Evolutionary conservation across 2,888 invertebrate genomes (phyloP).

Genomic region (Deroplatys truncata): DNA sequence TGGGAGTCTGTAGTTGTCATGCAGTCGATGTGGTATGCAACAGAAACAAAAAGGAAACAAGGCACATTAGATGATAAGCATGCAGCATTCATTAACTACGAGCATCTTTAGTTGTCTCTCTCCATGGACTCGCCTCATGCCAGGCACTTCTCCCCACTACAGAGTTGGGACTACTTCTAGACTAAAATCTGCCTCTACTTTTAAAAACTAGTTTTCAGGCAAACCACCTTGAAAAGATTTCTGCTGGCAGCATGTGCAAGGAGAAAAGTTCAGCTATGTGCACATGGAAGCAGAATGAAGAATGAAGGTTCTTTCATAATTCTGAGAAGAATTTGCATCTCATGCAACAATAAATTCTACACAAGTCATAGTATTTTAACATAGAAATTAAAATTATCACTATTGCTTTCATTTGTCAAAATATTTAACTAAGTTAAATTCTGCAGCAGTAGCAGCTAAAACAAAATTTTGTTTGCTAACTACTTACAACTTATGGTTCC

Average conservation of each 20-base stretch:
- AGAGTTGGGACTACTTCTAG: background rate
- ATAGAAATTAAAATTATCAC: background rate
- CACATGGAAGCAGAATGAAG: background rate
- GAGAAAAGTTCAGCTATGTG: background rate
- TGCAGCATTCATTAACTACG: conserved; percentile 18
- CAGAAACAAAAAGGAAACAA: conserved; percentile 23
- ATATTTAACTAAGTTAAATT: background rate
- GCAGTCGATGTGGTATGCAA: conserved; percentile 38
- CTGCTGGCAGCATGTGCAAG: background rate
- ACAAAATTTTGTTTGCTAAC: background rate
- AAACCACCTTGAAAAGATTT: background rate
- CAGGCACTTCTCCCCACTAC: background rate
- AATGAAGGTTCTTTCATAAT: background rate
- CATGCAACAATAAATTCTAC: background rate
- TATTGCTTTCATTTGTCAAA: background rate
- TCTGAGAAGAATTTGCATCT: background rate
- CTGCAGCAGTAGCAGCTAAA: background rate
- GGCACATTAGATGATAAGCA: conserved; percentile 19
- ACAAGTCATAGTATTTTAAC: background rate
- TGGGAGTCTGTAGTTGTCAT: conserved; percentile 37
- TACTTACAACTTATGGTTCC: background rate
- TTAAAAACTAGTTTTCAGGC: background rate
- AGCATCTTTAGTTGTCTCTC: background rate
- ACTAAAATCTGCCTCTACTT: background rate
- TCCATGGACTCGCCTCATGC: background rate